A percentile compares a stretch with the other conserved stretches of the same genome.
These are phyloP conservation scores for Melospiza melodia DNA, from an alignment of 2,113 vertebrate species.

Conservation along the genomic window DNA sequence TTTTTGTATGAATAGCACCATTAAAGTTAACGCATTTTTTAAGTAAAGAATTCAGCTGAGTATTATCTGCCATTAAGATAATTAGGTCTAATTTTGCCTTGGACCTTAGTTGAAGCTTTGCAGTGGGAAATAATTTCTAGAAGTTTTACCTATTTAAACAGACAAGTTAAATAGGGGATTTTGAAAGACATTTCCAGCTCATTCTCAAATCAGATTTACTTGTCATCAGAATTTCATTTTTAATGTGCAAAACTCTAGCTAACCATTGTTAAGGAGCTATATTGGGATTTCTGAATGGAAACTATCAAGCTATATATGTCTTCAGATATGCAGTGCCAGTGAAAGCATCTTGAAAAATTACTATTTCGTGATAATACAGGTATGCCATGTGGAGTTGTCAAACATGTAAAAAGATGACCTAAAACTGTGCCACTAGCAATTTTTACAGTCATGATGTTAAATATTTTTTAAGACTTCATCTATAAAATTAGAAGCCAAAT, in stretches of 20 bases:
- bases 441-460: not conserved
- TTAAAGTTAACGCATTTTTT: conserved; percentile 23
- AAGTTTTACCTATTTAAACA: conserved; percentile 50
- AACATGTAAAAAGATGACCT: not conserved
- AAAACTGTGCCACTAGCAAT: not conserved
- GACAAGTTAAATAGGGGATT: conserved; percentile 28
- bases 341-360: conserved; percentile 9
- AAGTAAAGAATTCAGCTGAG: conserved; percentile 47
- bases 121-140: conserved; percentile 35
- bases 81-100: conserved; percentile 58
- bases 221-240: conserved; percentile 30
- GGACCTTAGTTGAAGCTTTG: conserved; percentile 47
- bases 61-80: conserved; percentile 58
- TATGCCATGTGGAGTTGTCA: not conserved
- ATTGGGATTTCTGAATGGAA: conserved; percentile 22
- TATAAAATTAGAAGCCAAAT: not conserved
- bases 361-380: not conserved
- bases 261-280: not conserved
- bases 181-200: conserved; percentile 34
- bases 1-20: conserved; percentile 19
- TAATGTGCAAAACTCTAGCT: not conserved
- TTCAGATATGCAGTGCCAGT: not conserved
- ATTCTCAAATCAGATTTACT: conserved; percentile 30
- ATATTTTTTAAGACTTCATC: not conserved
- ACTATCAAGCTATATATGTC: not conserved